phyloP scores from a whole-genome alignment of 2,888 invertebrate genomes.

The Athalia cordata region DNA sequence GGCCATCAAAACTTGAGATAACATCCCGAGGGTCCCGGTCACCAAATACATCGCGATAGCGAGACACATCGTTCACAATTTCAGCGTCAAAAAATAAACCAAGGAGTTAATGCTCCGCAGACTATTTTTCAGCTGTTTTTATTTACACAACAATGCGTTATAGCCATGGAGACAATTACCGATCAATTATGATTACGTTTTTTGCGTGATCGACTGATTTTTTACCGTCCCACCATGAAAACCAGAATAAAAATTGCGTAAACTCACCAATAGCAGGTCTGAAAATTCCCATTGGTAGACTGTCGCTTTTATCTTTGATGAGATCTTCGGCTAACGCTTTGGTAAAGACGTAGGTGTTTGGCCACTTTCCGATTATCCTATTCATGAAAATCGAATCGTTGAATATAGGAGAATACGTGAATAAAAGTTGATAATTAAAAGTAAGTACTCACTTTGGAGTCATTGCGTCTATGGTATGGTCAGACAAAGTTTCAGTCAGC shows the following conservation, averaged over 20 bases:
- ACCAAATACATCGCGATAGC: constrained; percentile 60
- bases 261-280: constrained; percentile 85
- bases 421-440: constrained; percentile 19
- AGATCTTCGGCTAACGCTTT: constrained; percentile 89
- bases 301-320: constrained; percentile 77
- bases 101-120: neutral
- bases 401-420: neutral
- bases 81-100: too few relatives aligned
- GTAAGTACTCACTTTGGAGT: constrained; percentile 76
- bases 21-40: constrained; percentile 55
- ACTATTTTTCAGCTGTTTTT: constrained; percentile 10
- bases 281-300: constrained; percentile 85
- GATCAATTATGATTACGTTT: neutral
- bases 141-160: neutral
- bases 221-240: neutral
- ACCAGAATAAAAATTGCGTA: neutral
- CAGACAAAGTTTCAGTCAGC: constrained; percentile 75
- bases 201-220: neutral
- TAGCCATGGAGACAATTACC: neutral
- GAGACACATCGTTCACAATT: constrained; percentile 56
- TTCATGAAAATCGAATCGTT: constrained; percentile 35
- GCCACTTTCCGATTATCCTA: constrained; percentile 81
- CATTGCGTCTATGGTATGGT: constrained; percentile 73
- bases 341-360: constrained; percentile 91
- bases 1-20: constrained; percentile 53